Evolutionary conservation across 2,797 vertebrate species (phyloP).

Genomic region (Xenops minutus): DNA sequence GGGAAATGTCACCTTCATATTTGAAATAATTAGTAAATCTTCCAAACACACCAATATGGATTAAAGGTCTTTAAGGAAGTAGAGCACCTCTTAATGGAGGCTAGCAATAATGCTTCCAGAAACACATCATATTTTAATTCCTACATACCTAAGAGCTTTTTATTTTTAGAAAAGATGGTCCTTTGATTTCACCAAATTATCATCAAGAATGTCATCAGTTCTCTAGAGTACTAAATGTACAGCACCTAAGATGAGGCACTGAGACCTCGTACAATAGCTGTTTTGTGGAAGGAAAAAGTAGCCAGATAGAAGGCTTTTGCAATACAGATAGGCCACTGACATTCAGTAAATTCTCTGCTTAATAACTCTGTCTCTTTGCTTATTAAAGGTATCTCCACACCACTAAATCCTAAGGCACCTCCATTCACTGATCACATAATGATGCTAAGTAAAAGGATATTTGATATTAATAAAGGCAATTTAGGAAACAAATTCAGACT

Average conservation of each 20-base stretch:
- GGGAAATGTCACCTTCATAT: slow-evolving; percentile 11
- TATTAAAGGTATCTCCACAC: neutral
- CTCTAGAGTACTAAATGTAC: neutral
- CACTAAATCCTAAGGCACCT: neutral
- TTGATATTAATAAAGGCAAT: neutral
- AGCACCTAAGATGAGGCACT: neutral
- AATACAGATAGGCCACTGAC: neutral
- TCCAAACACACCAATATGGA: neutral
- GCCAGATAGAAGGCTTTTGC: neutral
- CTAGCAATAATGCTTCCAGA: neutral
- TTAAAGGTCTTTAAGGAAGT: neutral
- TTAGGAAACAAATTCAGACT: neutral
- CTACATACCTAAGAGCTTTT: neutral
- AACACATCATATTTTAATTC: neutral
- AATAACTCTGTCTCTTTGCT: neutral
- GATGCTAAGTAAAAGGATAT: neutral
- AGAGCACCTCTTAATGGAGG: neutral
- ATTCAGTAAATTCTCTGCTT: neutral
- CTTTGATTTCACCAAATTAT: neutral
- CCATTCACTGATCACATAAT: neutral
- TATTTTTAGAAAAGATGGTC: neutral
- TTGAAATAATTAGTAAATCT: neutral
- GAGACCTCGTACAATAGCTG: neutral
- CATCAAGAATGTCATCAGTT: neutral
- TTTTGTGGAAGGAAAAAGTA: neutral